phyloP scores from a whole-genome alignment of 2,113 vertebrate species.

The Callospermophilus lateralis region DNA sequence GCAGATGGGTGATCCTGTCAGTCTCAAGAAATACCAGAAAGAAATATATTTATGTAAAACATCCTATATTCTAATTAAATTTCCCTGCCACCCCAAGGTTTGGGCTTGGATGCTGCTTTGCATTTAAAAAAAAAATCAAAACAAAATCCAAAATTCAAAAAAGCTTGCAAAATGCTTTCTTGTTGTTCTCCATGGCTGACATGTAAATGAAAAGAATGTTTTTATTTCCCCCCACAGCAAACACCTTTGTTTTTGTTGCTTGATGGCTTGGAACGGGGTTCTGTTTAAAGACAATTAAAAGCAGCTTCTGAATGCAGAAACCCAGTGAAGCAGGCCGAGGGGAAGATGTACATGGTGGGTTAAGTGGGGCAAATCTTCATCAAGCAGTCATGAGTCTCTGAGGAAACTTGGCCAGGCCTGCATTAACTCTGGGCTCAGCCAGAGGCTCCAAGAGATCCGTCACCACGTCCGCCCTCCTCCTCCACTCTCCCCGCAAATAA shows the following conservation, averaged over 20 bases:
- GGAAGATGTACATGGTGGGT: not conserved
- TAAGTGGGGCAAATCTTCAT: slow-evolving; percentile 19
- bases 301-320: slow-evolving; percentile 56
- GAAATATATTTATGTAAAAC: slow-evolving; percentile 69
- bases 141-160: slow-evolving; percentile 58
- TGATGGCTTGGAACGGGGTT: slow-evolving; percentile 67
- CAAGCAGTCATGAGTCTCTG: not conserved
- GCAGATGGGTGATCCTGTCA: slow-evolving; percentile 68
- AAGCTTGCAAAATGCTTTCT: slow-evolving; percentile 58
- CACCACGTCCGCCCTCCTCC: fast-evolving
- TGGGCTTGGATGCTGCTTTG: slow-evolving; percentile 72
- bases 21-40: slow-evolving; percentile 63
- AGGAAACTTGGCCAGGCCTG: not conserved
- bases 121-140: slow-evolving; percentile 67
- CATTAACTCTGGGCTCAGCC: not conserved
- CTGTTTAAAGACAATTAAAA: slow-evolving; percentile 70
- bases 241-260: slow-evolving; percentile 68
- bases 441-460: too few relatives aligned
- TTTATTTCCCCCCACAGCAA: not conserved
- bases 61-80: slow-evolving; percentile 72
- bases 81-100: slow-evolving; percentile 61
- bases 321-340: not conserved
- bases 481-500: fast-evolving
- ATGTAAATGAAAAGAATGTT: slow-evolving; percentile 43
- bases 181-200: slow-evolving; percentile 53